phyloP scores from a whole-genome alignment of 2,113 vertebrate genomes.

The Cairina moschata region DNA sequence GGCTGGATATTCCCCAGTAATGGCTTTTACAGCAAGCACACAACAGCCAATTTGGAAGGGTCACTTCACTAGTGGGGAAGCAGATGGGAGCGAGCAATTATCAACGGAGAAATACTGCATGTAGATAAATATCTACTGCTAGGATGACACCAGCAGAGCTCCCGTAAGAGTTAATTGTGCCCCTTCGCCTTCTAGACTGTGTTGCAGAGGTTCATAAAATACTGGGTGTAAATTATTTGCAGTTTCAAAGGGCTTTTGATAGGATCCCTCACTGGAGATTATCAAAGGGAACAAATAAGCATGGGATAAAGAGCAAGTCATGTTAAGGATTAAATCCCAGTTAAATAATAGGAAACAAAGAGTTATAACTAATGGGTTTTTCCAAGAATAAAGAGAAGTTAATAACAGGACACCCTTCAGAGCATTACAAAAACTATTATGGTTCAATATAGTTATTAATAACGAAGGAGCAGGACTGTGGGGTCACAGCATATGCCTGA shows the following conservation, averaged over 20 bases:
- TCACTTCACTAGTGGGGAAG: neutral
- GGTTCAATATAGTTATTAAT: neutral
- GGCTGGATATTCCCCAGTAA: neutral
- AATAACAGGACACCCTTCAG: neutral
- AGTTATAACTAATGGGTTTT: neutral
- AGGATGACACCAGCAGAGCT: slow-evolving; percentile 18
- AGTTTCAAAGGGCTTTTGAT: slow-evolving; percentile 43
- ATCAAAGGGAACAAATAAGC: slow-evolving; percentile 49
- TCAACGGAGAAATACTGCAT: neutral
- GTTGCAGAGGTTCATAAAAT: slow-evolving; percentile 28
- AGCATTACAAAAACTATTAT: neutral
- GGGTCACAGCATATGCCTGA: neutral
- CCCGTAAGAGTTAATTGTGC: neutral
- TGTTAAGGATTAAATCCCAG: slow-evolving; percentile 8
- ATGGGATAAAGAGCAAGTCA: neutral
- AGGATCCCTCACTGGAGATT: slow-evolving; percentile 11
- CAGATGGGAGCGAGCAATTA: slow-evolving; percentile 22
- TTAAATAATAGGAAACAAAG: slow-evolving; percentile 15
- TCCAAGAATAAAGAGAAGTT: slow-evolving; percentile 14
- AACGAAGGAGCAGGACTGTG: neutral
- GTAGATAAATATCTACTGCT: slow-evolving; percentile 18
- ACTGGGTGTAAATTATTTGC: slow-evolving; percentile 42
- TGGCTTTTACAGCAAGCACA: neutral
- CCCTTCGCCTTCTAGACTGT: neutral
- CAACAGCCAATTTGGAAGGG: neutral